Evolutionary conservation across 2,113 vertebrate species (phyloP).

Genomic region (Bos taurus): ARS-UCD2.0 NC_037357.1:81263501-81264000

Average conservation of each 20-base stretch:
- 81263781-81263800: background rate
- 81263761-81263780: background rate
- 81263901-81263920: background rate
- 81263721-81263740: background rate
- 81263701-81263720: background rate
- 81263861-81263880: background rate
- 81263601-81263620: background rate
- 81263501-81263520: background rate
- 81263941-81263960: constrained; percentile 40
- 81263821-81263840: background rate
- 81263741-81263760: background rate
- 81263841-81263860: background rate
- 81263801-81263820: background rate
- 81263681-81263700: background rate
- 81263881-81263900: background rate
- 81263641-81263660: background rate
- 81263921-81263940: constrained; percentile 20
- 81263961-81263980: constrained; percentile 2
- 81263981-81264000: constrained; percentile 49
- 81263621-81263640: background rate
- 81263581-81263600: background rate
- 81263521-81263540: background rate
- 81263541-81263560: background rate
- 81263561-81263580: background rate
- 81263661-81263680: background rate